Conservation (phyloP, 2,888 invertebrate genomes). For the Abrostola triplasia region DNA sequence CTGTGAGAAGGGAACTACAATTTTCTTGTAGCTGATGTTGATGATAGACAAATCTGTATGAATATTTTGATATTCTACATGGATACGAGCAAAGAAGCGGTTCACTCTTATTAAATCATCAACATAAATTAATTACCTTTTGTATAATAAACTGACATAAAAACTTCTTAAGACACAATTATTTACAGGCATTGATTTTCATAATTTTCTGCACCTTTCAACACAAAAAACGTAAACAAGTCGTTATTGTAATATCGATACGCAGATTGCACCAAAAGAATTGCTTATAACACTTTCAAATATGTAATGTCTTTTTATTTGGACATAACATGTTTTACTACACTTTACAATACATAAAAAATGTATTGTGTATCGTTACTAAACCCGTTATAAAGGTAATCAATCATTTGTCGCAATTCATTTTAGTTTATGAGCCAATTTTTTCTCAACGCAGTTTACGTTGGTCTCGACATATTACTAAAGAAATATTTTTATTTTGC, state of each 20-base stretch:
- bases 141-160: no score
- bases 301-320: constrained; percentile 19
- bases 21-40: not conserved
- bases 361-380: not conserved
- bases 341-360: constrained; percentile 19
- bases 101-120: no score
- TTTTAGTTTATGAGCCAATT: not conserved
- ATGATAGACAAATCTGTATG: no score
- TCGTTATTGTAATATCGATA: constrained; percentile 9
- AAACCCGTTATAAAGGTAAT: constrained; percentile 2
- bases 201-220: no score
- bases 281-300: not conserved
- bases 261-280: constrained; percentile 3
- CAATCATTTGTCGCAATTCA: not conserved
- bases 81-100: no score
- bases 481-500: not conserved
- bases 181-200: no score
- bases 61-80: no score
- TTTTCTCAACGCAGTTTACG: not conserved
- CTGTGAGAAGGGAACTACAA: not conserved
- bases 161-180: no score
- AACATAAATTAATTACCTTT: no score
- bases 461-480: not conserved
- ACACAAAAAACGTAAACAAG: not conserved
- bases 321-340: constrained; percentile 6